These are phyloP conservation scores for Harpegnathos saltator DNA, from an alignment of 1,140 invertebrate genomes.

Conservation along the genomic window DNA sequence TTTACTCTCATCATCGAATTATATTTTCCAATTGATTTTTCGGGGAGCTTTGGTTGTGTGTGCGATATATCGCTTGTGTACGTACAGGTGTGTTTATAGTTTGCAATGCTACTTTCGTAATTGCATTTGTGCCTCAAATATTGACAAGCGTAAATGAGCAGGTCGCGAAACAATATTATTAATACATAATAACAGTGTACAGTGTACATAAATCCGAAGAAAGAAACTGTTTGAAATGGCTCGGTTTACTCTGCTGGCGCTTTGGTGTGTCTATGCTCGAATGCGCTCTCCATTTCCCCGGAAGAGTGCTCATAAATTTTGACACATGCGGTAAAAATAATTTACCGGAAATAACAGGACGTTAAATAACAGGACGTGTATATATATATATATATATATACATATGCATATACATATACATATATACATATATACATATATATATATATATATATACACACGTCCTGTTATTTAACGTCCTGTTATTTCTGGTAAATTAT, in stretches of 20 bases:
- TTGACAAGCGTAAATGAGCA: constrained; percentile 42
- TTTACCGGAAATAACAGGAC: too few species aligned
- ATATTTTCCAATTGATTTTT: constrained; percentile 34
- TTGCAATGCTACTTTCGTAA: constrained; percentile 23
- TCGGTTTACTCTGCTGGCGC: background rate
- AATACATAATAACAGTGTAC: constrained; percentile 1
- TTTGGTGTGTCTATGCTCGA: background rate
- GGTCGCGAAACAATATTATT: constrained; percentile 32
- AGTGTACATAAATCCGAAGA: background rate
- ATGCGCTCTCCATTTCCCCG: background rate
- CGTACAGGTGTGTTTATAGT: background rate
- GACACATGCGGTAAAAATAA: constrained; percentile 15
- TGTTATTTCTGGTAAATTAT: too few species aligned
- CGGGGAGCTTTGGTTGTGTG: background rate
- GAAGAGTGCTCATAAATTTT: background rate
- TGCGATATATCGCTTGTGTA: background rate
- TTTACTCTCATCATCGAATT: background rate
- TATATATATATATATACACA: too few species aligned
- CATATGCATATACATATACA: too few species aligned
- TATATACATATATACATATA: too few species aligned
- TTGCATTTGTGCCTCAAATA: constrained; percentile 15
- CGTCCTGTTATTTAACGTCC: too few species aligned
- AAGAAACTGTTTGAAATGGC: background rate
- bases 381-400: too few species aligned
- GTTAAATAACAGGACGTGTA: background rate